phyloP scores from a whole-genome alignment of 2,113 vertebrate genomes.

The Leptobrachium ailaonicum region DNA sequence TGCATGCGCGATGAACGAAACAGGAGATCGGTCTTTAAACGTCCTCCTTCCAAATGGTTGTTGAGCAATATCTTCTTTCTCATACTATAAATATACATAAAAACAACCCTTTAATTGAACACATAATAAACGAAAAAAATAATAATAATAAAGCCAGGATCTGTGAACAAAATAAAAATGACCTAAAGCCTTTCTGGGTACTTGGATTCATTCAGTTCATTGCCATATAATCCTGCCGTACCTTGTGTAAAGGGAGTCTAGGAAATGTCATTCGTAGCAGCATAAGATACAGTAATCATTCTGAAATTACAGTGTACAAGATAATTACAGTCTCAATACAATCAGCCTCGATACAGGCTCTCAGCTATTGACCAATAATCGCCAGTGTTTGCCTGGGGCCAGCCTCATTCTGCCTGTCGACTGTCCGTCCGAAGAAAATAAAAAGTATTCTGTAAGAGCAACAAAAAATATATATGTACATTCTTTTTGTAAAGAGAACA shows the following conservation, averaged over 20 bases:
- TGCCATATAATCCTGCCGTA: constrained; percentile 58
- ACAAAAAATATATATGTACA: constrained; percentile 66
- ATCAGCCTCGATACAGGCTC: constrained; percentile 74
- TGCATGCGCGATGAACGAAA: constrained; percentile 76
- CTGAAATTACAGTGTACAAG: constrained; percentile 73
- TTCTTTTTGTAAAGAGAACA: constrained; percentile 76
- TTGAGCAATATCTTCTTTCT: constrained; percentile 74
- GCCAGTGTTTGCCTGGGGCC: constrained; percentile 63
- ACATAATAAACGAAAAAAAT: no score
- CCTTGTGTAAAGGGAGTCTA: constrained; percentile 80
- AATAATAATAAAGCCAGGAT: constrained; percentile 74
- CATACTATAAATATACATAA: constrained; percentile 84
- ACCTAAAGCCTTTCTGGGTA: constrained; percentile 61
- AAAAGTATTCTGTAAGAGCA: constrained; percentile 65
- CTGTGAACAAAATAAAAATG: constrained; percentile 64
- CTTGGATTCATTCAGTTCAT: constrained; percentile 64
- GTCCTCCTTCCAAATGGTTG: constrained; percentile 77
- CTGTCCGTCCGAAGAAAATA: constrained; percentile 59
- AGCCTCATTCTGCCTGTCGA: constrained; percentile 79
- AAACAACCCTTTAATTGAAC: constrained; percentile 73
- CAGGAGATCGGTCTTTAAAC: constrained; percentile 55
- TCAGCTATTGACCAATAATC: constrained; percentile 71
- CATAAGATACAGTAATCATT: constrained; percentile 72
- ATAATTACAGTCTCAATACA: constrained; percentile 71
- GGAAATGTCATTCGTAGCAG: constrained; percentile 71